A percentile compares a stretch with the other conserved stretches of the same genome.
Evolutionary conservation across 2,888 invertebrate genomes (phyloP).

Genomic region (Meiosimyza decipiens): DNA sequence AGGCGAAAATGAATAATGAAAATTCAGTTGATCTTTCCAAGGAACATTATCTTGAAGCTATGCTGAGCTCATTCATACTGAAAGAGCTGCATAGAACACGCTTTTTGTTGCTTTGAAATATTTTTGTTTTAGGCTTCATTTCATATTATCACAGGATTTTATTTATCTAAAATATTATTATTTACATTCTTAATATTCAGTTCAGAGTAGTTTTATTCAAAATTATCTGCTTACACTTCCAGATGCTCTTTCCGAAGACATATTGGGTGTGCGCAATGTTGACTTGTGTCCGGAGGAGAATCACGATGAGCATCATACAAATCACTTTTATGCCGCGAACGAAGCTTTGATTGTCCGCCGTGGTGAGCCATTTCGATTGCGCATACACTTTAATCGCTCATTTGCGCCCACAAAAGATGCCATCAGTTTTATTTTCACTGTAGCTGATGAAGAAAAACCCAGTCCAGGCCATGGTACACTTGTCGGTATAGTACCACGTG

Average conservation of each 20-base stretch:
- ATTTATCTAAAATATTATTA: neutral
- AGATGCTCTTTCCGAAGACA: slow-evolving; percentile 72
- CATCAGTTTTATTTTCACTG: slow-evolving; percentile 85
- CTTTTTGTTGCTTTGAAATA: too few relatives aligned
- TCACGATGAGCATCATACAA: slow-evolving; percentile 81
- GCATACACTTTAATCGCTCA: slow-evolving; percentile 78
- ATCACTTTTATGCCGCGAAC: slow-evolving; percentile 74
- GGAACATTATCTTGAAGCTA: too few relatives aligned
- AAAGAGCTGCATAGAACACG: too few relatives aligned
- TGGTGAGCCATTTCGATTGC: slow-evolving; percentile 80
- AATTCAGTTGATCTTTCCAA: too few relatives aligned
- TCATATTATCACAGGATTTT: neutral
- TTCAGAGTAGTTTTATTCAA: neutral
- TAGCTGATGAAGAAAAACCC: slow-evolving; percentile 81
- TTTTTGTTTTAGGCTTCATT: too few relatives aligned
- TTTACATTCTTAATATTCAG: neutral
- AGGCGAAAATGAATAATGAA: too few relatives aligned
- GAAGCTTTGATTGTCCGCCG: slow-evolving; percentile 80
- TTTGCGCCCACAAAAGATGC: slow-evolving; percentile 81
- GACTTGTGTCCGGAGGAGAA: slow-evolving; percentile 81
- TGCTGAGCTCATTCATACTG: too few relatives aligned
- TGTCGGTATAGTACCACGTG: slow-evolving; percentile 78
- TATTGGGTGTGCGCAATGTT: slow-evolving; percentile 78
- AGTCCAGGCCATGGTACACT: slow-evolving; percentile 84
- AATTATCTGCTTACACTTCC: slow-evolving; percentile 37